Conservation (phyloP, 1,140 invertebrate genomes). For the Venturia canescens region DNA sequence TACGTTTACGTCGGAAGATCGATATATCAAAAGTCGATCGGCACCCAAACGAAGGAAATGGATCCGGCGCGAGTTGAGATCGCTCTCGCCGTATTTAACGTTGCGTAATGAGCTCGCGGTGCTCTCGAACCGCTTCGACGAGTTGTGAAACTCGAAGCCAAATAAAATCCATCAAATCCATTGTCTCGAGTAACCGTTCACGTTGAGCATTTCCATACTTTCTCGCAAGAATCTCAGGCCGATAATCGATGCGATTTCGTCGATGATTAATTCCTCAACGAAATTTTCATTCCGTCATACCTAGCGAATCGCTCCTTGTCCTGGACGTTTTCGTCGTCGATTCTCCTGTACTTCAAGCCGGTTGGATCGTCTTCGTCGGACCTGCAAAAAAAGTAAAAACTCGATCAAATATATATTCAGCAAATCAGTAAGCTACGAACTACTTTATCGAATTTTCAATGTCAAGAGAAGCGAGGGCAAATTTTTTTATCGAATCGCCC, state of each 20-base stretch:
- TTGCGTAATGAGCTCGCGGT: slow-evolving; percentile 27
- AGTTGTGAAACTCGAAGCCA: slow-evolving; percentile 21
- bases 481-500: too few relatives aligned
- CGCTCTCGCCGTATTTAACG: slow-evolving; percentile 34
- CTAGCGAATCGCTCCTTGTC: slow-evolving; percentile 97
- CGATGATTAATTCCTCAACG: not conserved
- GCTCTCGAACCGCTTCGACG: not conserved
- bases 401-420: too few relatives aligned
- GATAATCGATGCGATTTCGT: slow-evolving; percentile 13
- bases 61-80: slow-evolving; percentile 39
- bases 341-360: slow-evolving; percentile 87
- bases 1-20: not conserved
- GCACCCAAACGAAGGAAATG: slow-evolving; percentile 20
- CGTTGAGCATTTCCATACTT: not conserved
- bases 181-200: not conserved
- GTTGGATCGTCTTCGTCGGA: slow-evolving; percentile 91
- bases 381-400: slow-evolving; percentile 73
- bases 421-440: too few relatives aligned
- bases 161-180: not conserved
- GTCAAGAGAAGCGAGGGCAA: too few relatives aligned
- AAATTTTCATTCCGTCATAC: slow-evolving; percentile 73
- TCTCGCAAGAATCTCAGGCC: not conserved
- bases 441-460: too few relatives aligned
- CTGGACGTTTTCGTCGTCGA: slow-evolving; percentile 95
- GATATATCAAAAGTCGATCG: not conserved